A percentile compares a stretch with the other conserved stretches of the same genome.
Evolutionary conservation across 2,113 vertebrate species (phyloP).

Genomic region (Mobula birostris): DNA sequence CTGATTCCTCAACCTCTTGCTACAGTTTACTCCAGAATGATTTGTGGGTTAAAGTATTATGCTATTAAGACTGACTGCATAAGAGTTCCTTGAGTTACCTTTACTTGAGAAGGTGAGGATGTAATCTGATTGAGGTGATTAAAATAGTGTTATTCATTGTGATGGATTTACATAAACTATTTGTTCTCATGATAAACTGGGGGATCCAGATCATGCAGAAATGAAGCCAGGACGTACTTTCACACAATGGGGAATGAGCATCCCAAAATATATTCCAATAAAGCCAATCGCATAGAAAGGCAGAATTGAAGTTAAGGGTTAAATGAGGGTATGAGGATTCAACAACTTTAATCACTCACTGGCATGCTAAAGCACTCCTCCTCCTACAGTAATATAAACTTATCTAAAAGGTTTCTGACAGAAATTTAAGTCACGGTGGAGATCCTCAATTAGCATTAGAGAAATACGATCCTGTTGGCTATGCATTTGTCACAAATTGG

Average conservation of each 20-base stretch:
- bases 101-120: not conserved
- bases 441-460: not conserved
- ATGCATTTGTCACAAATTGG: not conserved
- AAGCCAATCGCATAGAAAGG: not conserved
- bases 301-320: not conserved
- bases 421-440: not conserved
- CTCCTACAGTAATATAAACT: not conserved
- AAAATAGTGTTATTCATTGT: not conserved
- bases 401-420: not conserved
- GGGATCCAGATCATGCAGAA: not conserved
- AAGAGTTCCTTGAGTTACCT: not conserved
- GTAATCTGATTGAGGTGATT: not conserved
- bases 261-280: not conserved
- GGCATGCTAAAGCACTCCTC: not conserved
- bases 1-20: not conserved
- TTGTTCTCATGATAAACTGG: not conserved
- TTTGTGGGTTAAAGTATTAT: not conserved
- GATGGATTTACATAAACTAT: not conserved
- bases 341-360: not conserved
- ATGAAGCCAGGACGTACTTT: not conserved
- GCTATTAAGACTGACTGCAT: not conserved
- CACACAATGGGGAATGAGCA: not conserved
- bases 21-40: not conserved
- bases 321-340: not conserved
- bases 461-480: not conserved